These are phyloP conservation scores for Thecocarcelia acutangulata DNA, from an alignment of 2,888 invertebrate genomes.

Conservation along the genomic window DNA sequence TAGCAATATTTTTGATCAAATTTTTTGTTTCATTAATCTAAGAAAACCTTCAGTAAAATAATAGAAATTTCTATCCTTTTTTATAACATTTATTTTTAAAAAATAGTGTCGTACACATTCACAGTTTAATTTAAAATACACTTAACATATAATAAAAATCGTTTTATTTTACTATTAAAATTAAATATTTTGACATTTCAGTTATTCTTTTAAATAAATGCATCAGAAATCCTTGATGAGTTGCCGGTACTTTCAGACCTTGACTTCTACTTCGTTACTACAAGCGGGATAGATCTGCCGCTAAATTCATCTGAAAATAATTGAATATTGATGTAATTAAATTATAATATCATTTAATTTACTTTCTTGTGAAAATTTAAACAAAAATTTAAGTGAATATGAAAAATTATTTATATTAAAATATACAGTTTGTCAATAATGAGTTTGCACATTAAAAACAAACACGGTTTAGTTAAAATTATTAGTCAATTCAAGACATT, in stretches of 20 bases:
- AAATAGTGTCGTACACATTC: constrained; percentile 49
- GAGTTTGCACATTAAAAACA: too few species aligned
- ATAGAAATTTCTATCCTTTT: not conserved
- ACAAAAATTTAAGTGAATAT: not conserved
- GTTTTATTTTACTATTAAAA: constrained; percentile 21
- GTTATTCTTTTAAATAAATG: constrained; percentile 58
- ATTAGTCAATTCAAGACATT: too few species aligned
- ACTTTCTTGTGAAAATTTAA: not conserved
- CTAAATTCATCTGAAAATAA: constrained; percentile 74
- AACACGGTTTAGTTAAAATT: too few species aligned
- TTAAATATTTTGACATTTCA: constrained; percentile 10
- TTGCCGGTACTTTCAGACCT: not conserved
- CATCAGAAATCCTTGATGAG: constrained; percentile 31
- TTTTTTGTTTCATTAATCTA: too few species aligned
- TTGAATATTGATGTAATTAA: constrained; percentile 4
- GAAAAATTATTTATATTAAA: too few species aligned
- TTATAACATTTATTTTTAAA: constrained; percentile 57
- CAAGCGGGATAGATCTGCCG: constrained; percentile 74
- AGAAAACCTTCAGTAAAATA: too few species aligned
- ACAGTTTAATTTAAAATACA: constrained; percentile 34
- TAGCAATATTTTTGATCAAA: too few species aligned
- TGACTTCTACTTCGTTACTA: constrained; percentile 62
- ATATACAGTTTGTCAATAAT: too few species aligned
- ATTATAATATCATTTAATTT: not conserved
- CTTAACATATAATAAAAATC: constrained; percentile 38